Evolutionary conservation across 1,140 invertebrate genomes (phyloP).

Genomic region (Protaetia brevitarsis): DNA sequence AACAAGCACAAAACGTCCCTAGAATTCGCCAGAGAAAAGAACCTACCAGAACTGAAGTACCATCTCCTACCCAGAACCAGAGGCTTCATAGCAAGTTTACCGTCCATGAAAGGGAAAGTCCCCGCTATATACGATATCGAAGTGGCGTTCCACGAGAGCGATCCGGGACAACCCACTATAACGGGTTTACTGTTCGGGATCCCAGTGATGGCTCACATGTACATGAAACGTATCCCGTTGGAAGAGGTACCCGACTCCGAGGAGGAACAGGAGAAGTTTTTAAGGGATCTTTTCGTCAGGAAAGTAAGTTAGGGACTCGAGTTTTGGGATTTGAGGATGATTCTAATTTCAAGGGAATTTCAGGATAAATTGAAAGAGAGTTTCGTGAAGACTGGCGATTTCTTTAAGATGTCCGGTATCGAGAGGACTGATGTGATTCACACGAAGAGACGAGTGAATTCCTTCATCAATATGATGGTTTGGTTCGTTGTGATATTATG

Average conservation of each 20-base stretch:
- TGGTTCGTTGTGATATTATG: conserved; percentile 70
- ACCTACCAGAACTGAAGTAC: conserved; percentile 80
- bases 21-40: conserved; percentile 83
- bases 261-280: conserved; percentile 72
- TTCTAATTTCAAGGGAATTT: no score
- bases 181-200: conserved; percentile 79
- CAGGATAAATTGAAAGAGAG: conserved; percentile 78
- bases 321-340: not conserved
- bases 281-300: conserved; percentile 74
- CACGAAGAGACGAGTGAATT: conserved; percentile 58
- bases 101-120: conserved; percentile 69
- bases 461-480: conserved; percentile 66
- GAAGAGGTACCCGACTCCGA: conserved; percentile 78
- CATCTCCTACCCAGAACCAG: conserved; percentile 90
- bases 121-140: conserved; percentile 85
- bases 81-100: conserved; percentile 80
- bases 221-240: conserved; percentile 78
- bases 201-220: conserved; percentile 70
- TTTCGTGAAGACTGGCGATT: conserved; percentile 78
- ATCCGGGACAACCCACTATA: conserved; percentile 69
- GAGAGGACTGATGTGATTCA: conserved; percentile 57
- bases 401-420: conserved; percentile 72
- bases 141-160: conserved; percentile 69
- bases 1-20: conserved; percentile 84
- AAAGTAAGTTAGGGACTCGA: conserved; percentile 67